Evolutionary conservation across 2,113 vertebrate genomes (phyloP), one percentile per base, ranked within the genome.

Genomic region (Siniperca knerii): DNA sequence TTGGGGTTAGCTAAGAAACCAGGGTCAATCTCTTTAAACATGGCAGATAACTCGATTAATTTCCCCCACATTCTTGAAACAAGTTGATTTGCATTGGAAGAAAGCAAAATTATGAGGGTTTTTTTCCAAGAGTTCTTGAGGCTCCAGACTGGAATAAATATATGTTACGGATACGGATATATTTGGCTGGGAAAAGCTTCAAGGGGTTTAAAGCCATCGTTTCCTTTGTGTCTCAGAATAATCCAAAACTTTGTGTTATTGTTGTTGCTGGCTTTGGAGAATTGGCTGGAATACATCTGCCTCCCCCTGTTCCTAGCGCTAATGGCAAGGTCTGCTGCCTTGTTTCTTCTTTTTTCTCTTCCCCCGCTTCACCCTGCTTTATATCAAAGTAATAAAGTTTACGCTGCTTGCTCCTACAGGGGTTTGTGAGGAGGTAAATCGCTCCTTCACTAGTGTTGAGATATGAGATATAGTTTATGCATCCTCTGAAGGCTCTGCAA

Each of bases 381-480:
- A 66, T 55, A 86, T 86, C 77, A 92, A 83, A 80, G 71, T 66
- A 72, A 79, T 82, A 65, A 83, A 57, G 64, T 81, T 75, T 61
- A 55, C 29, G 68, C 75, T 77, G 66, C 37, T 25, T 79, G 68
- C 40, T 83, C 71, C 78, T 74, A 23, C 44, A 67, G 78, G 77
- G 87, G 10, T 42, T 66, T 64, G 23, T 8, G 10, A 37, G 37
- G 58, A 57, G 37, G 67, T 58, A 46, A 67, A 61, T 77, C 23
- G 29, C 55, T 61, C 33, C 42, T 75, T 40, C 23, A 16, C 35
- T 0, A 3, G 66, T 52, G 68, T 48, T 55, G 54, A 69, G 64
- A 40, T 77, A 20, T 58, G 48, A 61, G 25, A 74, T 71, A 62
- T 4, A 33, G 73, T 82, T 67, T 79, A 62, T 67, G 48, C 64